Conservation (phyloP, 1,140 invertebrate species). For the Pseudomyrmex dendroicus region DNA sequence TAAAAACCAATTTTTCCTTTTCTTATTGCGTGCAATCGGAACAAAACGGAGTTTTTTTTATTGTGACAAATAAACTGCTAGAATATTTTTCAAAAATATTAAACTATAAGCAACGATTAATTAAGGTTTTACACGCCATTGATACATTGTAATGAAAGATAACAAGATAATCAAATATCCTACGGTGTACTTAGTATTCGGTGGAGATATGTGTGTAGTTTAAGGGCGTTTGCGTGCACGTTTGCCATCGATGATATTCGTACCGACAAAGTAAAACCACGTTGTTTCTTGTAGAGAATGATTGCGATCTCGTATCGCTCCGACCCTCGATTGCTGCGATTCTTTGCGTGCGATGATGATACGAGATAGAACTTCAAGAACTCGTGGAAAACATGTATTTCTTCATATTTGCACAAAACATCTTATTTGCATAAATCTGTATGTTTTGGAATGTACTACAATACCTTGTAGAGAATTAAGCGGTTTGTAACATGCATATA, state of each 20-base stretch:
- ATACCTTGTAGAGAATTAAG: neutral
- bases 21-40: no score
- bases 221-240: constrained; percentile 12
- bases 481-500: neutral
- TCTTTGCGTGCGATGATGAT: neutral
- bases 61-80: no score
- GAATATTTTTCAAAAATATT: no score
- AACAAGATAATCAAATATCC: no score
- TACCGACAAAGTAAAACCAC: constrained; percentile 4
- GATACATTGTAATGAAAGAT: no score
- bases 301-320: neutral
- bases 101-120: no score
- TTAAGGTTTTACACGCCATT: no score
- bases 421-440: neutral
- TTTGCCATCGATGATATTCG: constrained; percentile 22
- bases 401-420: neutral
- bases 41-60: no score
- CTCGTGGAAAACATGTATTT: constrained; percentile 1
- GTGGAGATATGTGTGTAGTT: no score
- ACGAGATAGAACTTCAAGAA: constrained; percentile 1
- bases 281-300: neutral
- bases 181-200: no score
- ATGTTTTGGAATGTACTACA: neutral
- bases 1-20: no score
- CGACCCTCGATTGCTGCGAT: neutral